Evolutionary conservation across 2,888 invertebrate genomes (phyloP), one percentile per base, ranked within the genome.

Genomic region (Cantharis rustica): DNA sequence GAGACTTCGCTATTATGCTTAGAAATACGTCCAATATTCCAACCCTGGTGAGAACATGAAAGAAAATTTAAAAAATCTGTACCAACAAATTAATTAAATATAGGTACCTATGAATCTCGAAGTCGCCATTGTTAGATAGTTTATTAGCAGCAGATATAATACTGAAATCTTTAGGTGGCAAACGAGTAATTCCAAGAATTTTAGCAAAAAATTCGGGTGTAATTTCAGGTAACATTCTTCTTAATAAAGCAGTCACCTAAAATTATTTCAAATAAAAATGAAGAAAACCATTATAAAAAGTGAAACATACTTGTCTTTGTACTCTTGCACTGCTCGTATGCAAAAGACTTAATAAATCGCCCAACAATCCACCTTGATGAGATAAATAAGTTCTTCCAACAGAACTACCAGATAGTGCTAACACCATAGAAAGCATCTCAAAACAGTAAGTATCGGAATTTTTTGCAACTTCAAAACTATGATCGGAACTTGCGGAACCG

Each of bases 301-400:
- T 63, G 66, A 13, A 68, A 63, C 23, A 73, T 86, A 94, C 96
- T 90, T 98, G 98, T 87, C 98, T 90, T 86, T 98, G 98, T 0
- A 98, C 97, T 76, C 98, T 91, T 72, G 98, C 98, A 83, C 98
- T 97, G 75, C 98, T 98, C 0, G 97, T 97, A 85, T 98, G 98
- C 27, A 98, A 89, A 9, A 98, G 89, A 79, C 95, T 94, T 62
- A 98, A 89, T 26, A 98, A 89, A 88, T 98, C 97, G 47, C 93
- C 92, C 1, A 98, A 89, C 70, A 98, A 88, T 26, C 95, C 95
- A 69, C 94, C 93, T 84, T 98, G 97, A 85, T 97, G 96, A 0
- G 98, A 96, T 13, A 98, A 89, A 87, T 98, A 98, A 0, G 94
- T 93, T 26, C 97, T 91, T 0, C 98, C 98, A 0, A 98, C 96